Evolutionary conservation across 2,888 invertebrate genomes (phyloP), one percentile per base, ranked within the genome.

Genomic region (Caenorhabditis japonica): DNA sequence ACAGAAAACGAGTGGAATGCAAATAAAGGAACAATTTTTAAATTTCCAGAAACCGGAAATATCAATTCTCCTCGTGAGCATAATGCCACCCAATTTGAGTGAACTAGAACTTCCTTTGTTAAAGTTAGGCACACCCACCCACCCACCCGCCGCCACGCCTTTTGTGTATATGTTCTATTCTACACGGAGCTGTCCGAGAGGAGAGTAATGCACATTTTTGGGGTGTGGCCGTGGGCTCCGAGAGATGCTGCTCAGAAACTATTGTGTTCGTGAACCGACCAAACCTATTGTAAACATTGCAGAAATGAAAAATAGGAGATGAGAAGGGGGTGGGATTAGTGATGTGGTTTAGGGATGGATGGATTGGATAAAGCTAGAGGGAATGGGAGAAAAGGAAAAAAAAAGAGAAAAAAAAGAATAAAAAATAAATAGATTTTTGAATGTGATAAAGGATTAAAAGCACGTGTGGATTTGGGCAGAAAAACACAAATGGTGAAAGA

Each of bases 231-330:
- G 56, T 56, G 66, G 49, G 56, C 62, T 33, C 34, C 34, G 36
- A 44, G 36, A 46, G 36, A n/a, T n/a, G n/a, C n/a, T n/a, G n/a
- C n/a, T n/a, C 27, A 30, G 56, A 44, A 43, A 34, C 56, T 56
- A 66, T 66, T 66, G 66, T 56, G 56, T 66, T 66, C 56, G 43
- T 10, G 5, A 7, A 30, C 10, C 5, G 7, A 10, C 30, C 7
- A 7, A 5, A n/a, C 36, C 56, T 56, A 56, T 66, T 66, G 66
- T 56, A 56, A 66, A 66, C 56, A 66, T 34, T 44, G 33, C 34
- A 55, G 53, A 62, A 53, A 38, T n/a, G 39, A 39, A 13, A 17
- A 39, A 39, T 5, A 39, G 39, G 17, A 39, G 39, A n/a, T n/a
- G 17, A 39, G 39, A 13, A 39, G 39, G 34, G 27, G 33, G 46